Evolutionary conservation across 2,888 invertebrate species (phyloP).

Genomic region (Mythimna lalbum): DNA sequence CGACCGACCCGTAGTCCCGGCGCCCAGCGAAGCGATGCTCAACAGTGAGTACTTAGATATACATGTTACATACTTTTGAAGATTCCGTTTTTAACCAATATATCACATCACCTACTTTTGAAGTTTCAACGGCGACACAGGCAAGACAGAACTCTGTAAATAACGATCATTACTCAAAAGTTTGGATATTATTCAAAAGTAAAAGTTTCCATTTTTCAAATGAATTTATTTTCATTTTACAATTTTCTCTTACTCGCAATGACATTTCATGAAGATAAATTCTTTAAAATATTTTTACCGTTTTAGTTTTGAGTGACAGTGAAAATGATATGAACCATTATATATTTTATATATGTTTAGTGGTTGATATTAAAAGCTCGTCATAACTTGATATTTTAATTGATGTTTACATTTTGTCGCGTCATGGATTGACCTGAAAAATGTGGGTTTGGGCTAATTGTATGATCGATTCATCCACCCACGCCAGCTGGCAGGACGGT

Average conservation of each 20-base stretch:
- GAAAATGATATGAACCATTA: neutral
- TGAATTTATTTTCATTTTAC: conserved; percentile 30
- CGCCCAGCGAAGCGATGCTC: conserved; percentile 89
- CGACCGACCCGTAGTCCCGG: conserved; percentile 86
- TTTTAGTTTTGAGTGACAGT: conserved; percentile 20
- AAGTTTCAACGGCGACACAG: conserved; percentile 15
- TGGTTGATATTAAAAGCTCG: conserved; percentile 31
- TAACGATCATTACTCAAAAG: conserved; percentile 45
- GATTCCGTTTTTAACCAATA: conserved; percentile 11
- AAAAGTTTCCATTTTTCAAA: conserved; percentile 43
- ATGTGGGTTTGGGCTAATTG: conserved; percentile 60
- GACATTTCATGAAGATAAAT: conserved; percentile 35
- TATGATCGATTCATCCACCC: conserved; percentile 56
- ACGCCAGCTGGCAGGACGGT: conserved; percentile 38
- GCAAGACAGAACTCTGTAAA: conserved; percentile 39
- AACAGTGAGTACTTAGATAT: conserved; percentile 80
- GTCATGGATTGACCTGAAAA: conserved; percentile 42
- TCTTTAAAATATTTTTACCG: conserved; percentile 10
- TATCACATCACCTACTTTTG: conserved; percentile 38
- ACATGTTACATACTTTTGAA: conserved; percentile 8
- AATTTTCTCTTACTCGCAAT: conserved; percentile 28
- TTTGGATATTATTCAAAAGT: conserved; percentile 39
- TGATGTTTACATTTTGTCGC: conserved; percentile 61
- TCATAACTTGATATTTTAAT: conserved; percentile 62
- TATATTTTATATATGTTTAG: conserved; percentile 21